A percentile compares a stretch with the other conserved stretches of the same genome.
Evolutionary conservation across 2,888 invertebrate species (phyloP).

Genomic region (Lypha dubia): DNA sequence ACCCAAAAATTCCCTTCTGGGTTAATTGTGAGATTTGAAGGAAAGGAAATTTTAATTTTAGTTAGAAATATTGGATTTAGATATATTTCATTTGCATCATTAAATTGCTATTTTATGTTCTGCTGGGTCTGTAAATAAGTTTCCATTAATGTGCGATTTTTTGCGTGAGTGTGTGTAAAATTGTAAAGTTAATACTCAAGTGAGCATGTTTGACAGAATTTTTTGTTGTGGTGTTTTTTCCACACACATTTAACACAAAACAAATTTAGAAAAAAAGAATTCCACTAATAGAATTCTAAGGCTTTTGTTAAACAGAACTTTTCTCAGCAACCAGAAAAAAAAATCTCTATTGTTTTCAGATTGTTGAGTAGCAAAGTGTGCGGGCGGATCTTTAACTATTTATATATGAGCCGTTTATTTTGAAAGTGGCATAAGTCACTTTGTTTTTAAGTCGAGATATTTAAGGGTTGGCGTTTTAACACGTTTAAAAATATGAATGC

Average conservation of each 20-base stretch:
- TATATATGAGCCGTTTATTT: no score
- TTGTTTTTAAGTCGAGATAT: no score
- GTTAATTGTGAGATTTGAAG: no score
- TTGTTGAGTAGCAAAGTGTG: slow-evolving; percentile 47
- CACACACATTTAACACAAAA: neutral
- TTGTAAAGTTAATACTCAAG: slow-evolving; percentile 49
- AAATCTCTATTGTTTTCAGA: neutral
- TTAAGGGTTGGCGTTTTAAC: no score
- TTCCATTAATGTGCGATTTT: neutral
- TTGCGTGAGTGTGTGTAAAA: slow-evolving; percentile 19
- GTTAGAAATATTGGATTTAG: no score
- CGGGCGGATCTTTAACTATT: slow-evolving; percentile 9
- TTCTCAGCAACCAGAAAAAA: neutral
- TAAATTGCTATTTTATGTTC: neutral
- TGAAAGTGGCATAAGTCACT: no score
- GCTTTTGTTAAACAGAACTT: neutral
- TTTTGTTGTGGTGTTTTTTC: slow-evolving; percentile 20
- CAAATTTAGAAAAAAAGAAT: slow-evolving; percentile 9
- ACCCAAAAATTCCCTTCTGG: no score
- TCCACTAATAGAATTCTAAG: slow-evolving; percentile 28
- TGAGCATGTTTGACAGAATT: slow-evolving; percentile 52
- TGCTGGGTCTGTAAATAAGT: neutral
- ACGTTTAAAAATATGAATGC: no score
- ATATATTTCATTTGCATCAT: neutral
- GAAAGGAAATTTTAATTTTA: no score